A percentile compares a stretch with the other conserved stretches of the same genome.
These are phyloP conservation scores for Netelia virgata DNA, from an alignment of 2,888 invertebrate species.

Conservation along the genomic window DNA sequence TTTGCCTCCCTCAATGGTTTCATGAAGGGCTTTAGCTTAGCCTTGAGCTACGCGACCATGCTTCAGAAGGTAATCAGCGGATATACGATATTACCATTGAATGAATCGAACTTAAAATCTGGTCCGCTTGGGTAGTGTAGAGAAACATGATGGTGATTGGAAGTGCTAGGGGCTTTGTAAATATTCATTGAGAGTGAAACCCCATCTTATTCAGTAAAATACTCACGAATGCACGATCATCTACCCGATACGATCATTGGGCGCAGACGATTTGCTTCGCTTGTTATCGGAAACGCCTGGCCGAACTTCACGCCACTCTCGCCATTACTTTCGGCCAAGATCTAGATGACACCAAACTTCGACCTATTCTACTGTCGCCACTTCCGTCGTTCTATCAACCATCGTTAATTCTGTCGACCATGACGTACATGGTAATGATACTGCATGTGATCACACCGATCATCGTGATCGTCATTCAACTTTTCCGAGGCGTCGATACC, in stretches of 20 bases:
- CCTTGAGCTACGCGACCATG: slow-evolving; percentile 49
- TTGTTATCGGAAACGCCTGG: slow-evolving; percentile 35
- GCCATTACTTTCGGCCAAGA: slow-evolving; percentile 26
- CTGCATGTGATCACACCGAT: slow-evolving; percentile 54
- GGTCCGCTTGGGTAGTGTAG: background rate
- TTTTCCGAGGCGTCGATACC: slow-evolving; percentile 19
- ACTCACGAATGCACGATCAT: background rate
- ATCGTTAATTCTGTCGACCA: slow-evolving; percentile 16
- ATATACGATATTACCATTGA: background rate
- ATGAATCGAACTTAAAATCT: background rate
- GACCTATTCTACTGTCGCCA: slow-evolving; percentile 46
- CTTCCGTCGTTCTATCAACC: slow-evolving; percentile 35
- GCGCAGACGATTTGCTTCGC: slow-evolving; percentile 35
- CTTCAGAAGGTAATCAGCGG: slow-evolving; percentile 49
- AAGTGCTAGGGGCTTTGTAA: background rate
- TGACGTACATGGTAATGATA: slow-evolving; percentile 13
- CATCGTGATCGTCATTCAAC: slow-evolving; percentile 45
- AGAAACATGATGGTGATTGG: background rate
- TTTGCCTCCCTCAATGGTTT: slow-evolving; percentile 57
- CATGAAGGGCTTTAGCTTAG: slow-evolving; percentile 59
- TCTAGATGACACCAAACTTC: slow-evolving; percentile 28
- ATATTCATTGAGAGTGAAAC: background rate
- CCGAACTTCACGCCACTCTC: slow-evolving; percentile 33
- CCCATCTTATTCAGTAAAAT: background rate
- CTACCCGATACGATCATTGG: background rate